Conservation (phyloP, 2,888 invertebrate species). For the Halocaridina rubra region DNA sequence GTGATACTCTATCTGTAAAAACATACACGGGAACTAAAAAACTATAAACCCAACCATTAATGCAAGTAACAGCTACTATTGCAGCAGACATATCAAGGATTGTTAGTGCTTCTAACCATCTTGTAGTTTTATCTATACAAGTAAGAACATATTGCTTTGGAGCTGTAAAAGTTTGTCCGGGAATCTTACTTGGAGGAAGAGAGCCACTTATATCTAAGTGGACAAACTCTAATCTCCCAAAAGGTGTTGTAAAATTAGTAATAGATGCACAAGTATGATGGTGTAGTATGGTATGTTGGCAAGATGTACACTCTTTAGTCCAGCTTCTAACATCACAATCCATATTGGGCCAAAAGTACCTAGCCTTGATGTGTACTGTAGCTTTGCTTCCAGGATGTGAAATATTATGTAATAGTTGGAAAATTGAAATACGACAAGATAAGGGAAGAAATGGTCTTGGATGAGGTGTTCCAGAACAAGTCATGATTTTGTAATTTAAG, state of each 20-base stretch:
- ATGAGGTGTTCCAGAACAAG: no score
- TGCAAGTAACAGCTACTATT: constrained; percentile 67
- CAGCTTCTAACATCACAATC: no score
- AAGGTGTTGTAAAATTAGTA: no score
- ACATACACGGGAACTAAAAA: constrained; percentile 66
- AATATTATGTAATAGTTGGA: background rate
- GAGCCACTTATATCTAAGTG: constrained; percentile 23
- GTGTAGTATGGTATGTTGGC: constrained; percentile 6
- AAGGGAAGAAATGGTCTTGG: no score
- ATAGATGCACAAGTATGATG: constrained; percentile 4
- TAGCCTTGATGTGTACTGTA: background rate
- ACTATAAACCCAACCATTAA: constrained; percentile 68
- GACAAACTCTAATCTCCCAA: constrained; percentile 9
- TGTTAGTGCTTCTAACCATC: constrained; percentile 66
- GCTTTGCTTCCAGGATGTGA: background rate
- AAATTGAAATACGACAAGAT: background rate
- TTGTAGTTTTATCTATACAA: no score
- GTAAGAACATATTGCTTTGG: no score
- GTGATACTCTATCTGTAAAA: constrained; percentile 66
- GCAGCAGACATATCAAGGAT: constrained; percentile 67
- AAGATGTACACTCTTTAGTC: no score
- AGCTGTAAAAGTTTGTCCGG: no score
- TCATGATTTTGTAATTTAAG: no score
- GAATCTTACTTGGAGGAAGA: constrained; percentile 63
- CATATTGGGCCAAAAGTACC: no score